Percentiles rank a stretch among this genome's conserved stretches.
These are phyloP conservation scores for Metopolophium dirhodum DNA, from an alignment of 1,140 invertebrate genomes.

Conservation along the genomic window DNA sequence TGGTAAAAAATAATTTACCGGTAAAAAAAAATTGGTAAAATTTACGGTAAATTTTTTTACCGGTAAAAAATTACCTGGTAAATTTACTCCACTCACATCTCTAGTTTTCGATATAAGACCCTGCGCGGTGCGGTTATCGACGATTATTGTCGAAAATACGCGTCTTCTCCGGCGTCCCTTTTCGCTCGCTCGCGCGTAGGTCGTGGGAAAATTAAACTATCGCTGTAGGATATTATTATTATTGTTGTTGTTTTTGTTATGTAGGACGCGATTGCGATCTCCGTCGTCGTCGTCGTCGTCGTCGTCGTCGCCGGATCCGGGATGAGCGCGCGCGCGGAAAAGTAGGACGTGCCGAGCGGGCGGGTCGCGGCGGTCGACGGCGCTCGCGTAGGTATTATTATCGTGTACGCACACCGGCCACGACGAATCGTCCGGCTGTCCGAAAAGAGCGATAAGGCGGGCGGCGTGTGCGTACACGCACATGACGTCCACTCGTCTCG, in stretches of 20 bases:
- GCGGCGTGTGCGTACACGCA: not conserved
- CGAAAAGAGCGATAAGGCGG: not conserved
- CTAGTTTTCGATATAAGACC: too few species aligned
- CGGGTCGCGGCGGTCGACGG: not conserved
- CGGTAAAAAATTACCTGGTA: too few species aligned
- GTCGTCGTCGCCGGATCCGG: constrained; percentile 11
- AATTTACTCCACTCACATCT: too few species aligned
- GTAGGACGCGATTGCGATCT: constrained; percentile 53
- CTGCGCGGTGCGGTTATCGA: not conserved
- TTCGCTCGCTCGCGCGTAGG: not conserved
- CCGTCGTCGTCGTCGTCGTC: not conserved
- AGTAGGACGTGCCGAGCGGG: not conserved
- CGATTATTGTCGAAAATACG: not conserved
- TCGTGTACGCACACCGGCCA: not conserved
- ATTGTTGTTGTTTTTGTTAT: not conserved
- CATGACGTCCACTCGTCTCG: not conserved
- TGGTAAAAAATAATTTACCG: too few species aligned
- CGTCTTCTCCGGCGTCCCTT: not conserved
- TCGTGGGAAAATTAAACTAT: constrained; percentile 17
- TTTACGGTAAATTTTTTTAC: too few species aligned
- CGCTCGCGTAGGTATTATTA: not conserved
- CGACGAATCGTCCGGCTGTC: constrained; percentile 9
- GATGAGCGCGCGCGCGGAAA: constrained; percentile 21
- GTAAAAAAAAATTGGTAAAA: too few species aligned
- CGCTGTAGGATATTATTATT: not conserved